A percentile compares a stretch with the other conserved stretches of the same genome.
Conservation (phyloP, 2,888 invertebrate genomes). For the Hirudinaria manillensis region DNA sequence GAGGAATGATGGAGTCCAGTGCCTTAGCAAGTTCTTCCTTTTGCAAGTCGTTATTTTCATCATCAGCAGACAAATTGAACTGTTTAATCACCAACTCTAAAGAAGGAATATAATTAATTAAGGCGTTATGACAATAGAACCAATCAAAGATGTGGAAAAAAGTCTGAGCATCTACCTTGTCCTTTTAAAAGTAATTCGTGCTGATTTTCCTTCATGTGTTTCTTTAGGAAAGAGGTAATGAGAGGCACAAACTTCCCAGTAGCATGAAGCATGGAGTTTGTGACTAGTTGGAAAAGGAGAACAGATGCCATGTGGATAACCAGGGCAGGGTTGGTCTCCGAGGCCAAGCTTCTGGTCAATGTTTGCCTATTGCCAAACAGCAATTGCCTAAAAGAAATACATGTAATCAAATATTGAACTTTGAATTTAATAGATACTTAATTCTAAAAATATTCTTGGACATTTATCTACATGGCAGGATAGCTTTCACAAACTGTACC, state of each 20-base stretch:
- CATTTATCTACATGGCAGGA: too few species aligned
- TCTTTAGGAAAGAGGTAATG: constrained; percentile 69
- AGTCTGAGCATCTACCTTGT: constrained; percentile 71
- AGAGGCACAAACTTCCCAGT: constrained; percentile 86
- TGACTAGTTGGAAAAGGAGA: constrained; percentile 72
- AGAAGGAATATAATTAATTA: constrained; percentile 40
- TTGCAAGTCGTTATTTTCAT: too few species aligned
- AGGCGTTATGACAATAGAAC: too few species aligned
- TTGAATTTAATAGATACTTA: too few species aligned
- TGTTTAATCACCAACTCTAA: constrained; percentile 55
- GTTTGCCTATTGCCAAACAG: constrained; percentile 75
- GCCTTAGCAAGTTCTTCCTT: too few species aligned
- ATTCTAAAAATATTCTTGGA: too few species aligned
- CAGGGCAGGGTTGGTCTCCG: constrained; percentile 50
- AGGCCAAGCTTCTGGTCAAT: constrained; percentile 69
- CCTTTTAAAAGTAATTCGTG: constrained; percentile 64
- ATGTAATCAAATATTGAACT: background rate
- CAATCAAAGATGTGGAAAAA: too few species aligned
- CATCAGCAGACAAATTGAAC: constrained; percentile 36
- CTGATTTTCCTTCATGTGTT: constrained; percentile 65
- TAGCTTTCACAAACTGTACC: too few species aligned
- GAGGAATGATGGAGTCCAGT: too few species aligned
- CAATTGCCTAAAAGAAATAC: constrained; percentile 59
- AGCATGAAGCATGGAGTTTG: constrained; percentile 78
- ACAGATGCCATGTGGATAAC: constrained; percentile 49